Evolutionary conservation across 2,113 vertebrate species (phyloP), one percentile per base, ranked within the genome.

Genomic region (Jacana jacana): DNA sequence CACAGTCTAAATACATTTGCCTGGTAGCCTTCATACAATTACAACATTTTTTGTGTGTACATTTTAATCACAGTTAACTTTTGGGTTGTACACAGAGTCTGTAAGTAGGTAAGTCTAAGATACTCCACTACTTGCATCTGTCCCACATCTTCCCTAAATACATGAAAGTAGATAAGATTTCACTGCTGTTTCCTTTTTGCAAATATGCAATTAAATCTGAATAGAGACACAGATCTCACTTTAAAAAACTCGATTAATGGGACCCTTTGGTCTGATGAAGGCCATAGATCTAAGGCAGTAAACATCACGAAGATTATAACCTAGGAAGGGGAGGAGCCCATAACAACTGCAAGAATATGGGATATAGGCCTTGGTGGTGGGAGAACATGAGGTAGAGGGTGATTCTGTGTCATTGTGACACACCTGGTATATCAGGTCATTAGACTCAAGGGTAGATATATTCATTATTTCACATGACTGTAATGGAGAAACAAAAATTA

Each of bases 1-100:
- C 89, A 91, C 35, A 37, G 55, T 52, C 86, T 88, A 95, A 96
- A 94, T 86, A 94, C 92, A 86, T 94, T 86, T 91, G 42, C 31
- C 76, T 64, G 40, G 17, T 95, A 91, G 61, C 33, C 68, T 79
- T 93, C 61, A 78, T 83, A 27, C 55, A 81, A 19, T 92, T 92
- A 37, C 69, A 60, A 88, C 72, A 93, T 44, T 42, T 54, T 82
- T 28, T 90, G 46, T 84, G 42, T 55, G 22, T 78, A 55, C 24
- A 44, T 86, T 93, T 90, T 60, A 81, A 63, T 58, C 31, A 48
- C 10, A 13, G 81, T 83, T 71, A 93, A n/a, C 44, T 90, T 93
- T 61, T 48, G 37, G 35, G 9, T 92, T 92, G 28, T 55, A 75
- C 48, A 81, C 30, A 40, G 75, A 81, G 39, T 25, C 20, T 63